These are phyloP conservation scores for Poecilia latipinna DNA, from an alignment of 2,113 vertebrate genomes.

Conservation along the genomic window DNA sequence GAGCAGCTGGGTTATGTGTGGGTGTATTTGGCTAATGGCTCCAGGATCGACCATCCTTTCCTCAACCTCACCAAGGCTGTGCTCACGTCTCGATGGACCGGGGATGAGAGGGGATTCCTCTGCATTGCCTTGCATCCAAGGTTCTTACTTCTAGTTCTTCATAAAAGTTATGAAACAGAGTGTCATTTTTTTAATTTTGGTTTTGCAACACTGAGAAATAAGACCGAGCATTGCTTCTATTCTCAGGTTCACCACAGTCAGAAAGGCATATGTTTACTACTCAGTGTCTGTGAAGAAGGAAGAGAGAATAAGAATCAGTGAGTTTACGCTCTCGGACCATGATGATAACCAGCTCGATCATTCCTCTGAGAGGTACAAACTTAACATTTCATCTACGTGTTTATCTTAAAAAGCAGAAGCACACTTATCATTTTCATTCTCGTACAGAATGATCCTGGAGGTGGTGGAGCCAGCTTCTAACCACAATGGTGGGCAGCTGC, in stretches of 20 bases:
- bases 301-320: slow-evolving; percentile 84
- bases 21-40: slow-evolving; percentile 82
- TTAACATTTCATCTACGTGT: background rate
- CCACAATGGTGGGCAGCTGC: slow-evolving; percentile 86
- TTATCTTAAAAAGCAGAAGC: background rate
- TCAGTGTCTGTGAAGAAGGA: slow-evolving; percentile 80
- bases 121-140: slow-evolving; percentile 83
- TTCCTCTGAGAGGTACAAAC: slow-evolving; percentile 79
- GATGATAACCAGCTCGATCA: slow-evolving; percentile 83
- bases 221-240: background rate
- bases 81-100: slow-evolving; percentile 83
- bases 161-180: background rate
- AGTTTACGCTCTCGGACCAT: slow-evolving; percentile 76
- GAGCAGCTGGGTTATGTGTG: slow-evolving; percentile 86
- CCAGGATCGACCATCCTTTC: slow-evolving; percentile 82
- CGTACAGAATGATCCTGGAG: slow-evolving; percentile 76
- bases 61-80: slow-evolving; percentile 83
- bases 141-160: slow-evolving; percentile 33
- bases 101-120: slow-evolving; percentile 85
- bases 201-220: background rate
- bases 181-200: background rate
- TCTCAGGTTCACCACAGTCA: slow-evolving; percentile 70
- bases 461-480: slow-evolving; percentile 84
- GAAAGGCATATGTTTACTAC: slow-evolving; percentile 85
- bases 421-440: background rate